Base-by-base conservation (phyloP, 2,113 vertebrate species). In the Ictalurus furcatus region DNA sequence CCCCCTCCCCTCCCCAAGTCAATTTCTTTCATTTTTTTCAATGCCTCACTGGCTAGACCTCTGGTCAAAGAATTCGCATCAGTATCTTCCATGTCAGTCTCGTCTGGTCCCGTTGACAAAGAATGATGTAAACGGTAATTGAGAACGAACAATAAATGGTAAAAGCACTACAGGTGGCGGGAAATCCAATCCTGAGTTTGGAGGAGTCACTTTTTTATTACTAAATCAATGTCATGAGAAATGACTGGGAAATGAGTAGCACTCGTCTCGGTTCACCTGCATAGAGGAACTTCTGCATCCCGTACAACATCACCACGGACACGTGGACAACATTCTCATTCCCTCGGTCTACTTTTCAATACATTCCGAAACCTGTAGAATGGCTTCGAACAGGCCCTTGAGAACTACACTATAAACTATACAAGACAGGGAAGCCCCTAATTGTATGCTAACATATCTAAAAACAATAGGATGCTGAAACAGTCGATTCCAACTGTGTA, bases 231-330 rank as follows among this genome's bases (percentile, higher is more conserved):
- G 21, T 76, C 56, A 80, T 80, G 28, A 58, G 48, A 30, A 83
- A 84, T 34, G 21, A 54, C 67, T 67, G 85, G 67, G 74, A 56
- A 74, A 73, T 13, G 71, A 83, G 40, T n/a, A 69, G 76, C 74
- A 76, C 67, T 81, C 61, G 80, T 69, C n/a, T 87, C 88, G 90
- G 85, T 61, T 92, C 91, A 86, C 89, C 90, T 95, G 93, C 94
- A 95, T 94, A 95, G 94, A 95, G 92, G 93, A 93, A 91, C 87
- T 71, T 81, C 76, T 86, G 71, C 28, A 67, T 87, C 83, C 21
- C 69, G 78, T 90, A 89, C 84, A 78, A 88, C 71, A 86, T 34
- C 71, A 86, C 65, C 90, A n/a, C 54, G 48, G 54, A 87, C 91
- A 85, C 52, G 19, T 44, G 84, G 21, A 67, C 30, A 44, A 89